Conservation (phyloP, 2,113 vertebrate species). For the Pampusana beccarii region DNA sequence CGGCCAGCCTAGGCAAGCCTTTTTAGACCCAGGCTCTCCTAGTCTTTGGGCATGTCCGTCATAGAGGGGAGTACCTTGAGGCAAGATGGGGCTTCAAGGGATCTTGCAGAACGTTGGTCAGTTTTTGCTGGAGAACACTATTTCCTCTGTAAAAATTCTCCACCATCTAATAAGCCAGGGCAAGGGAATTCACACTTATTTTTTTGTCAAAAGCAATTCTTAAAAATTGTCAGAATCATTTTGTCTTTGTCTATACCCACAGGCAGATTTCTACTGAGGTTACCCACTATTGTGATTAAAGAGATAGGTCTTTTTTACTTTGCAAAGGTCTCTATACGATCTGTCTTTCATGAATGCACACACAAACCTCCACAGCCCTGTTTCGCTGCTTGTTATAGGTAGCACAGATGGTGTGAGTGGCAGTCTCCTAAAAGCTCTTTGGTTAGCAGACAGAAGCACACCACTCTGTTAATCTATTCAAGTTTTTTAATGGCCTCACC, state of each 20-base stretch:
- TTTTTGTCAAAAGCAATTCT: neutral
- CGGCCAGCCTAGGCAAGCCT: neutral
- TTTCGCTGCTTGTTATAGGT: neutral
- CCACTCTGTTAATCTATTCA: neutral
- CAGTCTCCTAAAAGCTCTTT: neutral
- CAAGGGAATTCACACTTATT: neutral
- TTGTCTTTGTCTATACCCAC: neutral
- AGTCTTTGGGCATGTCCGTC: neutral
- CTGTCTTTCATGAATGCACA: neutral
- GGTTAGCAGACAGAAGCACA: neutral
- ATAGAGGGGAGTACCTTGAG: neutral
- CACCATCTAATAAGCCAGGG: neutral
- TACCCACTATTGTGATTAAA: neutral
- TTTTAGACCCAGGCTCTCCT: neutral
- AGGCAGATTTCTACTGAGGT: neutral
- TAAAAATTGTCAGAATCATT: neutral
- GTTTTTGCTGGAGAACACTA: neutral
- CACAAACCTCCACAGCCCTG: neutral
- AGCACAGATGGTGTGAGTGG: neutral
- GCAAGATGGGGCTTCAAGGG: neutral
- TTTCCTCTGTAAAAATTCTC: neutral
- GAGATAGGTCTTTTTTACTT: neutral
- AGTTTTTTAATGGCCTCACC: neutral
- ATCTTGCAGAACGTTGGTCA: neutral
- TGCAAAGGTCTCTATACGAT: neutral